phyloP scores from a whole-genome alignment of 1,140 invertebrate species.

The Physella acuta region DNA sequence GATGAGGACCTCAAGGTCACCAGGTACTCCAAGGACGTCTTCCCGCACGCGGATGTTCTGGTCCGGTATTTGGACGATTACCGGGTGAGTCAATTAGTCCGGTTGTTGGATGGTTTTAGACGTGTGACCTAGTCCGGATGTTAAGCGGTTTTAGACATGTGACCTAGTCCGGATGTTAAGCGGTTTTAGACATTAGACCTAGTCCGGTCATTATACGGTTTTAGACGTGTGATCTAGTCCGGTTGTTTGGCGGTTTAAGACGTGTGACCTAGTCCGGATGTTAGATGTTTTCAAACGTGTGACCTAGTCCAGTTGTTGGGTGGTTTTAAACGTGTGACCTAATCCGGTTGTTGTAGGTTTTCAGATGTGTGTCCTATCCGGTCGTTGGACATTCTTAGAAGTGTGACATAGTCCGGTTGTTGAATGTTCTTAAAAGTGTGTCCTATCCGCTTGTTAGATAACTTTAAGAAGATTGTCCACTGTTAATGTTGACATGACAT shows the following conservation, averaged over 20 bases:
- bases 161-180: not conserved
- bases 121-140: no score
- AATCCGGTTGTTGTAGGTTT: no score
- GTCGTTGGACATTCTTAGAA: not conserved
- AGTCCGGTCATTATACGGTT: not conserved
- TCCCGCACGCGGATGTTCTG: slow-evolving; percentile 55
- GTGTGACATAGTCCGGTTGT: not conserved
- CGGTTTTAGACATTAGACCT: not conserved
- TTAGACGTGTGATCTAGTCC: no score
- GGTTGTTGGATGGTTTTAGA: no score
- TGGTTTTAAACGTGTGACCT: no score
- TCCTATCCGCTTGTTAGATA: no score
- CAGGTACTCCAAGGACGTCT: slow-evolving; percentile 44
- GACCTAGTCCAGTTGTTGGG: not conserved
- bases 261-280: no score
- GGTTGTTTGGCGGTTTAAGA: no score
- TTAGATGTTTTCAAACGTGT: slow-evolving; percentile 52
- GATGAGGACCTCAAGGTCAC: slow-evolving; percentile 49
- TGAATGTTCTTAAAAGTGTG: not conserved
- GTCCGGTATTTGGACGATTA: slow-evolving; percentile 60
- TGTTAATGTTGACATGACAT: no score
- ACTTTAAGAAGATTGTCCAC: no score
- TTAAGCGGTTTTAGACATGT: no score
- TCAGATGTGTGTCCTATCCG: no score
- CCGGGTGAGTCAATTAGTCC: not conserved